Evolutionary conservation across 2,888 invertebrate species (phyloP), one percentile per base, ranked within the genome.

Genomic region (Entomobrya multifasciata): DNA sequence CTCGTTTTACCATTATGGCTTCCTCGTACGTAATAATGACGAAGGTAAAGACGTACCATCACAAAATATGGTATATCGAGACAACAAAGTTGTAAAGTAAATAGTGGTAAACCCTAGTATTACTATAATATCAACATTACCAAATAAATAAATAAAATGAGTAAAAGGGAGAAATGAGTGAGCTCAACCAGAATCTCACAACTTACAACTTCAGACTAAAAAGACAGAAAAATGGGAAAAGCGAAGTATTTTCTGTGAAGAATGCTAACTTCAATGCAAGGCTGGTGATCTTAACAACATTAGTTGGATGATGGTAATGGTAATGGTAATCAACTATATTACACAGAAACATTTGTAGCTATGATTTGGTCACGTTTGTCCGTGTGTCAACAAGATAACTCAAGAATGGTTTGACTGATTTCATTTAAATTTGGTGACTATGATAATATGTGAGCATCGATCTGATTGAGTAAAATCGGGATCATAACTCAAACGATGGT

Each of bases 181-280:
- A 80, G 52, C 15, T 67, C 52, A 80, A 52, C 67, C 79, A 67
- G 67, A 62, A 52, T 44, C 20, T 30, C 36, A 30, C 62, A 22
- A 15, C 60, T 67, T 36, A 20, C 41, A 22, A 17, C 3, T 5
- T 17, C n/a, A 11, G 17, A 67, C 4, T 17, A 20, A 41, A 15
- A 67, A 67, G 10, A 67, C 0, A n/a, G 47, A 6, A 47, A n/a
- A 15, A 41, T 25, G 25, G 6, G 41, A 20, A 52, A 22, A 36
- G 49, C 36, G 57, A 36, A 79, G 77, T 57, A 15, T 15, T 47
- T 47, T 3, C 47, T 15, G 20, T 57, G 78, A 65, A 79, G 25
- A 80, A 72, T 20, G 81, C 70, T 81, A 22, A 57, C 49, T 79
- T 82, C 74, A 72, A 74, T 82, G 60, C 74, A 72, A 47, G 47